Evolutionary conservation across 1,140 invertebrate species (phyloP), one percentile per base, ranked within the genome.

Genomic region (Mya arenaria): DNA sequence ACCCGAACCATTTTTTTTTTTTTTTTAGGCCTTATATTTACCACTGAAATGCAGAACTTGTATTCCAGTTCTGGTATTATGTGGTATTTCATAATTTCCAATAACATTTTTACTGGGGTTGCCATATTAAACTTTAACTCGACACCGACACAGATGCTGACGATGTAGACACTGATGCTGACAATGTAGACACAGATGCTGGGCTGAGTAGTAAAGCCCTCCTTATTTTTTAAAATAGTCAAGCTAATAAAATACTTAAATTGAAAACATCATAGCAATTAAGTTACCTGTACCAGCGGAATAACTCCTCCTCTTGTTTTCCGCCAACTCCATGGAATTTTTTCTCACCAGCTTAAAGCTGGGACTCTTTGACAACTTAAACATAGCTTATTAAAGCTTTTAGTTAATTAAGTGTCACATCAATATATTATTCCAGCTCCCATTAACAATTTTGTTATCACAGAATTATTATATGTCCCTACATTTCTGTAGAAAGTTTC

Each of bases 321-420:
- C 56, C 8, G 13, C 13, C 34, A 32, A 23, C 32, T 65, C 60
- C 73, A 41, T 30, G 5, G 73, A 75, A 36, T 30, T 63, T 34
- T 56, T 75, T 32, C 73, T n/a, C 30, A 75, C 34, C 13, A 75
- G 56, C 48, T 75, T 75, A 25, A 75, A 62, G 48, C 73, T 75
- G 10, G 73, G 56, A 39, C 73, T 75, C 17, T 75, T 75, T 30
- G 73, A 48, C 39, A 75, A 32, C 30, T 75, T 75, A 65, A 75
- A 75, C 73, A 65, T 75, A n/a, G n/a, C n/a, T n/a, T n/a, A n/a
- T n/a, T n/a, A n/a, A n/a, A n/a, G n/a, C n/a, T n/a, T n/a, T n/a
- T n/a, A n/a, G n/a, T n/a, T n/a, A n/a, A n/a, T n/a, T n/a, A n/a
- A n/a, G n/a, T n/a, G n/a, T n/a, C n/a, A n/a, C n/a, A n/a, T n/a